Base-by-base conservation (phyloP, 2,888 invertebrate species). In the Plemyria rubiginata region DNA sequence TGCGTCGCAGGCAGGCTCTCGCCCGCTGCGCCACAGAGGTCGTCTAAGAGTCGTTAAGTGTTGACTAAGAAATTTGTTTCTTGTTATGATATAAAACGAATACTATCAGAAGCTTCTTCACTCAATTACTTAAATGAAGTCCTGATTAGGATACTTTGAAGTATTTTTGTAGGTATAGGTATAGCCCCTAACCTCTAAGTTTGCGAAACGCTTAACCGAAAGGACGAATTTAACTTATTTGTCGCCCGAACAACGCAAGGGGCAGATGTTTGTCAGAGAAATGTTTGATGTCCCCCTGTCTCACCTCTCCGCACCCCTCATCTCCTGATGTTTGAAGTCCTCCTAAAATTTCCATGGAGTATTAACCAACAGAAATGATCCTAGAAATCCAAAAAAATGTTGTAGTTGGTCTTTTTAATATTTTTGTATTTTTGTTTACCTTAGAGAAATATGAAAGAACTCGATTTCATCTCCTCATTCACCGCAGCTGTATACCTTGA, bases 221-320 rank as follows among this genome's bases (percentile, higher is more conserved):
- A 29, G 49, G 49, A 60, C 41, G 43, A 49, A 43, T 60, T 54
- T 50, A 54, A 50, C 54, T 36, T 55, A 55, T 50, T 50, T 51
- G 54, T 45, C 54, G 16, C 41, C 48, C 13, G 29, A 41, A 41
- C 55, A 29, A 29, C 43, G 55, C 28, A 45, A 54, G 52, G 53
- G 61, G 51, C 61, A 51, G 55, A 49, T 64, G 60, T 64, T 64
- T 60, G 64, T 53, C 46, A 55, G 49, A 50, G 59, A 55, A 46
- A 57, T 64, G 60, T 64, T 60, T 64, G 64, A 64, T 56, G 54
- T 50, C 13, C 38, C 55, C 52, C 22, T 22, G 3, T 22, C 22
- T 22, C 22, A 2, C 22, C 22, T 22, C 22, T 22, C 22, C 22
- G 2, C 22, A 1, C 22, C 2, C 13, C 48, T 16, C 41, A 36